phyloP scores from a whole-genome alignment of 2,113 vertebrate species.

The Mus musculus region DNA sequence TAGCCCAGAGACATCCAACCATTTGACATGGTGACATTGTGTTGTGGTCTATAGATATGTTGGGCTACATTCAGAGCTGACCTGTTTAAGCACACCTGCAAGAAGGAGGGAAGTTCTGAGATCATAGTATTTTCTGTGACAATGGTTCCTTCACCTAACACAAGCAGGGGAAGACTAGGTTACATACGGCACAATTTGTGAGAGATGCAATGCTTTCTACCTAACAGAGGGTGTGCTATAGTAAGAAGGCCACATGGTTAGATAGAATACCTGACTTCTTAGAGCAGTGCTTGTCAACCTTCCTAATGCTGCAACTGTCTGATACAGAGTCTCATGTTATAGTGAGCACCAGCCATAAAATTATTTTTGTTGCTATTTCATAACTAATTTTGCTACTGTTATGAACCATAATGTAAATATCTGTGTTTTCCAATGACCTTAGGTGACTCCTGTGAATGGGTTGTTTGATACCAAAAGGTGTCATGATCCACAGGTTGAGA shows the following conservation, averaged over 20 bases:
- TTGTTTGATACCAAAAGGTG: neutral
- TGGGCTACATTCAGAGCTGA: neutral
- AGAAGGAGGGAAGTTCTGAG: neutral
- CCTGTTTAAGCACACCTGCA: neutral
- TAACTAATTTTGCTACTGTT: neutral
- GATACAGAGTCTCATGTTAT: neutral
- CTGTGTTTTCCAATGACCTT: neutral
- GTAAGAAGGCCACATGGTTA: fast-evolving
- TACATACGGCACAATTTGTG: fast-evolving
- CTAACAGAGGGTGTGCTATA: fast-evolving
- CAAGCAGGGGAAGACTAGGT: neutral
- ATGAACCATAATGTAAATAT: neutral
- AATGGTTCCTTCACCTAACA: fast-evolving
- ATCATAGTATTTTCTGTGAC: neutral
- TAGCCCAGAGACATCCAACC: neutral
- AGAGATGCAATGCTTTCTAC: neutral
- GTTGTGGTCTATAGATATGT: neutral
- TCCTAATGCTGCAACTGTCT: neutral
- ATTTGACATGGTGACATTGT: neutral
- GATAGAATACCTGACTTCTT: fast-evolving
- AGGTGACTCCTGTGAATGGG: neutral
- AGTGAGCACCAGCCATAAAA: neutral
- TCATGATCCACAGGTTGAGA: too few species aligned
- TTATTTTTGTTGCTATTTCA: neutral
- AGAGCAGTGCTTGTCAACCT: neutral